Conservation (phyloP, 2,797 vertebrate genomes). For the Otolemur crassicaudatus region DNA sequence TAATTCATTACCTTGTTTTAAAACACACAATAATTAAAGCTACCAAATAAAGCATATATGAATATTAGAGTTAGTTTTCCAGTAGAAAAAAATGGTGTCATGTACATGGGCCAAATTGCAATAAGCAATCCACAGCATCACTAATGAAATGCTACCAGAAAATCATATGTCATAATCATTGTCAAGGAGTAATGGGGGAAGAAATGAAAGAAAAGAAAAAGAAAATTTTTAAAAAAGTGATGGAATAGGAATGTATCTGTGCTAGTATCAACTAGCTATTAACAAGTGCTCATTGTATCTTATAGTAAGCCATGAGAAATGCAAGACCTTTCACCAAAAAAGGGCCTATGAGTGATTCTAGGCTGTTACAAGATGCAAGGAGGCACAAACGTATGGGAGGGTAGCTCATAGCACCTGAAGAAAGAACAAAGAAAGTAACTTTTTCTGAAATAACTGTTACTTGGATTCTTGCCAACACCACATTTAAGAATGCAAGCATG, state of each 20-base stretch:
- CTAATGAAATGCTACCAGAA: conserved; percentile 35
- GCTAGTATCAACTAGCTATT: conserved; percentile 35
- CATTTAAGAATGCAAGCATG: background rate
- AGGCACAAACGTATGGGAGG: background rate
- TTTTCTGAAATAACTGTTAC: conserved; percentile 35
- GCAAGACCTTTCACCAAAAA: background rate
- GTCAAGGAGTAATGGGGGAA: background rate
- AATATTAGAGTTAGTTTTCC: conserved; percentile 30
- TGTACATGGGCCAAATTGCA: background rate
- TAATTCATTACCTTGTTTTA: background rate
- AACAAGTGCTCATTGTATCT: background rate
- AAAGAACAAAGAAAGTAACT: background rate
- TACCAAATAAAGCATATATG: conserved; percentile 23
- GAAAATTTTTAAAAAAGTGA: background rate
- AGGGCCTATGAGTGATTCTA: background rate
- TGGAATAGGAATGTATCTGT: background rate
- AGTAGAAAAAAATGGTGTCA: conserved; percentile 11
- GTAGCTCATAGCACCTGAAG: background rate
- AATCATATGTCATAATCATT: background rate
- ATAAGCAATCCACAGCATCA: background rate
- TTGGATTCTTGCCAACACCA: conserved; percentile 7
- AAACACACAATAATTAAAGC: conserved; percentile 41
- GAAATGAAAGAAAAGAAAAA: background rate
- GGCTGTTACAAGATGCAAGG: conserved; percentile 37
- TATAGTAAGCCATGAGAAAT: conserved; percentile 41